A percentile compares a stretch with the other conserved stretches of the same genome.
phyloP scores from a whole-genome alignment of 2,797 vertebrate genomes.

The Pseudochirops cupreus region DNA sequence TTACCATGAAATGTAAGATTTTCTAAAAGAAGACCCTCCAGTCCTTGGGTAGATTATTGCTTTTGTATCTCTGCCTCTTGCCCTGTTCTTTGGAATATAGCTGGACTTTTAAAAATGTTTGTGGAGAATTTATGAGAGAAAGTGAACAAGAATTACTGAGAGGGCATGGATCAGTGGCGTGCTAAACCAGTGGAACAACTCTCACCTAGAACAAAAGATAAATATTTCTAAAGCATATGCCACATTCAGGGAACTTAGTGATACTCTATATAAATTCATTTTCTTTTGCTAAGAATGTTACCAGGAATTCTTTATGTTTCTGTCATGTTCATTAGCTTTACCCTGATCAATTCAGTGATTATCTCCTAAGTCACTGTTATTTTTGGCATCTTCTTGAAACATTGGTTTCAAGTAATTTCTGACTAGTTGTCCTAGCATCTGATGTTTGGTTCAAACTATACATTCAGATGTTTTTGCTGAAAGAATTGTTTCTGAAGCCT shows the following conservation, averaged over 20 bases:
- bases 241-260: not conserved
- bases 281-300: not conserved
- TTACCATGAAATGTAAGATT: not conserved
- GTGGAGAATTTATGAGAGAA: not conserved
- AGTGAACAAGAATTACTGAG: not conserved
- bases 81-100: not conserved
- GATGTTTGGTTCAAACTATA: conserved; percentile 17
- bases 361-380: not conserved
- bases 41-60: not conserved
- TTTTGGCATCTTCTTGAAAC: conserved; percentile 3
- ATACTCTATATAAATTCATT: not conserved
- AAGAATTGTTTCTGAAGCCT: not conserved
- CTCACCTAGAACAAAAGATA: not conserved
- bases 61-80: not conserved
- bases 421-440: not conserved
- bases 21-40: not conserved
- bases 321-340: not conserved
- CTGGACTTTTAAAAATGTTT: not conserved
- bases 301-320: not conserved
- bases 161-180: not conserved
- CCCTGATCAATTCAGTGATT: not conserved
- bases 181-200: not conserved
- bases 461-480: not conserved
- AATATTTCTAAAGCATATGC: not conserved
- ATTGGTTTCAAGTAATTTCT: not conserved